A percentile compares a stretch with the other conserved stretches of the same genome.
Conservation (phyloP, 2,888 invertebrate genomes). For the Heterodera filipjevi region DNA sequence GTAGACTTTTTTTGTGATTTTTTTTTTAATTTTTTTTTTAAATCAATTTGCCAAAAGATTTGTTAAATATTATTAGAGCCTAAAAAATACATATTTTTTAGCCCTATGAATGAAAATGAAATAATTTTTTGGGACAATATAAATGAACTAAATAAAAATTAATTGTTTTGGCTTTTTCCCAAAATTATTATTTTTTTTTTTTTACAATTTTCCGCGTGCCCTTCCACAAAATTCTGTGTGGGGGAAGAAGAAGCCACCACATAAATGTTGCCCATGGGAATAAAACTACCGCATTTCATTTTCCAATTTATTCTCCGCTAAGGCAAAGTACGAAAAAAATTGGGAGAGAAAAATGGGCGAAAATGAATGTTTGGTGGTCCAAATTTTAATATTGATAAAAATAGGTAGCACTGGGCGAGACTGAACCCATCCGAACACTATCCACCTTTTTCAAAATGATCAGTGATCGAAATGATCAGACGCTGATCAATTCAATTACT, state of each 20-base stretch:
- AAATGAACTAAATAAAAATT: no score
- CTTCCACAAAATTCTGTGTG: background rate
- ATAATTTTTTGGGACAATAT: no score
- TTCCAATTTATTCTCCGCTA: background rate
- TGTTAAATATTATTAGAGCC: no score
- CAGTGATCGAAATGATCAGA: no score
- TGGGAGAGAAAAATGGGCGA: no score
- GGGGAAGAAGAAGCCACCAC: background rate
- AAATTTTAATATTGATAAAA: background rate
- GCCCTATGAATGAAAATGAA: no score
- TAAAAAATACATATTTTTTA: no score
- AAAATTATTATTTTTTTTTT: background rate
- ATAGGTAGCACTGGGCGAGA: background rate
- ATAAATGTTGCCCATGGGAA: slow-evolving; percentile 9
- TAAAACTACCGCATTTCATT: background rate
- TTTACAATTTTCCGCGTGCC: background rate
- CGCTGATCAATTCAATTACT: no score
- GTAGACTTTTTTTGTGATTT: background rate
- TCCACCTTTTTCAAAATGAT: no score
- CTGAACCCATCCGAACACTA: background rate
- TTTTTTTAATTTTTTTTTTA: background rate
- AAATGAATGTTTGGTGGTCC: no score
- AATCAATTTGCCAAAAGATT: no score
- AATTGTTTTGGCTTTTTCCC: background rate
- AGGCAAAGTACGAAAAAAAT: background rate